phyloP scores from a whole-genome alignment of 1,140 invertebrate genomes.

The Whitmania pigra region DNA sequence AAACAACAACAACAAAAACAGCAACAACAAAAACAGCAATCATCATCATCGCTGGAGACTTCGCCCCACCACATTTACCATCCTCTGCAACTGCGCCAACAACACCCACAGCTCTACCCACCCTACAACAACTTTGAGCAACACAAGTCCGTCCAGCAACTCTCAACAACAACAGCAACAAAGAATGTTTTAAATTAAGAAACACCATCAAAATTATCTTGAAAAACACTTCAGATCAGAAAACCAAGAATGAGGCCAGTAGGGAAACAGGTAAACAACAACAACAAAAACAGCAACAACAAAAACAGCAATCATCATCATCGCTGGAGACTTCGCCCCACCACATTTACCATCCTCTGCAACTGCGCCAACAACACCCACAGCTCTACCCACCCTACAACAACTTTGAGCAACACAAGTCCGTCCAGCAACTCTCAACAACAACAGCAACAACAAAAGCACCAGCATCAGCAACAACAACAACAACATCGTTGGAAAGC shows the following conservation, averaged over 20 bases:
- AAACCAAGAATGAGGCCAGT: neutral
- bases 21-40: neutral
- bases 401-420: neutral
- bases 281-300: slow-evolving; percentile 10
- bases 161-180: neutral
- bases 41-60: neutral
- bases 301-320: neutral
- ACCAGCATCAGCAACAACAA: neutral
- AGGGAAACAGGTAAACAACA: neutral
- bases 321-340: neutral
- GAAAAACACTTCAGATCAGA: neutral
- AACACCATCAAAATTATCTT: neutral
- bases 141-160: neutral
- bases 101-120: neutral
- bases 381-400: neutral
- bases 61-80: neutral
- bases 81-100: neutral
- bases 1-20: slow-evolving; percentile 12
- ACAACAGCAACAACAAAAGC: slow-evolving; percentile 11
- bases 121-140: neutral
- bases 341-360: neutral
- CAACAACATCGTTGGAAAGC: slow-evolving; percentile 1
- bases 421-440: neutral
- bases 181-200: neutral
- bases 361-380: neutral